Evolutionary conservation across 2,797 vertebrate genomes (phyloP).

Genomic region (Graptemys geographica): DNA sequence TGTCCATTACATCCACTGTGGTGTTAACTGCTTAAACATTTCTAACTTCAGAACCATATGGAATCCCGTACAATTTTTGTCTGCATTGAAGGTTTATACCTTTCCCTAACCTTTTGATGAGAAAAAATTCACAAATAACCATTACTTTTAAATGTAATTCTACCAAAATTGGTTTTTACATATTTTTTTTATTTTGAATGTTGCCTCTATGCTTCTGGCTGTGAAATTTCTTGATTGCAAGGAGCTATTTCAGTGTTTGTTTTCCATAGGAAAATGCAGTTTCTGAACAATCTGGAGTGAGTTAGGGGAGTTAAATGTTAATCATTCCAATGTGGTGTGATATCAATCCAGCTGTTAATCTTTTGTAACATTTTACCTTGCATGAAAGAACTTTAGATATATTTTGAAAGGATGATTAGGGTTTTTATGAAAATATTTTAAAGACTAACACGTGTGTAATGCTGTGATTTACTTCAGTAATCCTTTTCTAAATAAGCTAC

Average conservation of each 20-base stretch:
- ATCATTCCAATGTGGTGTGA: neutral
- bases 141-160: neutral
- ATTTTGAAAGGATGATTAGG: neutral
- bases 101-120: accelerated
- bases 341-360: neutral
- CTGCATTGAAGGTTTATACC: neutral
- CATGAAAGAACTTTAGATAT: neutral
- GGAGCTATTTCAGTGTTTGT: neutral
- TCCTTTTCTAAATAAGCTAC: neutral
- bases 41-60: neutral
- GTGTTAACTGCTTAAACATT: neutral
- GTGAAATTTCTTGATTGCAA: neutral
- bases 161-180: neutral
- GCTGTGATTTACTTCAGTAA: neutral
- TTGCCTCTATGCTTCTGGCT: neutral
- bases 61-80: accelerated
- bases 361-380: constrained; percentile 11
- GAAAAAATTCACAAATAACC: neutral
- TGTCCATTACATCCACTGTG: neutral
- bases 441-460: neutral
- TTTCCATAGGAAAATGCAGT: neutral
- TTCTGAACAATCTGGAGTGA: constrained; percentile 11
- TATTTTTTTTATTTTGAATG: neutral
- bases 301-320: constrained; percentile 11
- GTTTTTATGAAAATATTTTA: neutral